Evolutionary conservation across 64 coral and sea anemone genomes (phyloP), one percentile per base, ranked within the genome.

Genomic region (Trachythela sp.): DNA sequence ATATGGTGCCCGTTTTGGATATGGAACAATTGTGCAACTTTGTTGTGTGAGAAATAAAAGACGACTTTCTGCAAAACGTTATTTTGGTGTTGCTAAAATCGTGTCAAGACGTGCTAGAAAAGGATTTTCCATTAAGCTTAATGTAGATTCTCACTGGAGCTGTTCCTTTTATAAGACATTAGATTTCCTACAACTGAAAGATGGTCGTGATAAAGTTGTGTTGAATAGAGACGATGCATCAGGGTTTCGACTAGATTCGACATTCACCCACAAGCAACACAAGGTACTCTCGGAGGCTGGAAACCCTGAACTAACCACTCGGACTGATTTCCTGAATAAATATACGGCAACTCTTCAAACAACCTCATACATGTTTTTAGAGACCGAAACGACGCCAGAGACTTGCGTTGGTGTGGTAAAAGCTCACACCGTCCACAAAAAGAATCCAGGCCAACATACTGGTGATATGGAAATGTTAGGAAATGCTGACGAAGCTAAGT

Each of bases 91-190:
- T 35, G 88, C 87, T 15, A 48, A 72, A 41, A 50, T 93, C 27
- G 33, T 72, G 17, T 93, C 87, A 13, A 22, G 27, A 39, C 31
- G 83, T 29, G 87, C 87, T 3, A 39, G 83, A 8, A 89, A 93
- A 67, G 92, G 92, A 4, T 93, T 93, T 54, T 18, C 52, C 10
- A 22, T 92, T 22, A 68, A 84, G 15, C 39, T 85, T 0, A 93
- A 93, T 86, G 80, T 89, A 4, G 92, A 93, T 89, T 24, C 83
- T 1, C 86, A 93, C 9, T 89, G 92, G 86, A 89, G 87, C 32
- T 89, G 92, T 40, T 33, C 92, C 2, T 93, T 93, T 59, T 93
- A 93, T 27, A 93, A 89, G 86, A 43, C 48, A 49, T 36, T 92
- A 71, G 91, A 92, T 85, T 88, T 83, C 70, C 22, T 92, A 0